Evolutionary conservation across 2,113 vertebrate species (phyloP), one percentile per base, ranked within the genome.

Genomic region (Beaufortia kweichowensis): DNA sequence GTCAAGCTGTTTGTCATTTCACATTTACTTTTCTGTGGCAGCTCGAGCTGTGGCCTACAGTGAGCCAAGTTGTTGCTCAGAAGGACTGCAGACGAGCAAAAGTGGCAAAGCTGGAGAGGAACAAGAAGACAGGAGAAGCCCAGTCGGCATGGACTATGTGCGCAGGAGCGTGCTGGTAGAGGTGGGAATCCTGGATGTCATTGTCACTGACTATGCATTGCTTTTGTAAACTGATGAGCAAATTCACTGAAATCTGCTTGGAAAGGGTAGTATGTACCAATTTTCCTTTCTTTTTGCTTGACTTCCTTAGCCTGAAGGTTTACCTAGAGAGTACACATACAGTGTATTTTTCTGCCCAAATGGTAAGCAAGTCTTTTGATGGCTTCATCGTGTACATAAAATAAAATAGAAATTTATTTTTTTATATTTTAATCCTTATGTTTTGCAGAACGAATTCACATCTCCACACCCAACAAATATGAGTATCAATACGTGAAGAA

Each of bases 291-390:
- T 3, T 85, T 41, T 2, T 19, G 85, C 82, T 73, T 81, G 83
- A 79, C 80, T 64, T 77, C 84, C 80, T 3, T 77, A 97, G 96
- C 93, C 96, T 76, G 95, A 97, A 82, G 96, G 96, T 79, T 89
- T 96, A 41, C 87, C 93, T 69, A 88, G 94, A 79, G 93, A 95
- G 61, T 97, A 97, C 71, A 96, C 96, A 15, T 97, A 96, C 87
- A 97, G 95, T 2, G 94, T 96, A 41, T 97, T 97, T 90, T 97
- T 98, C 90, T 97, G 96, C 76, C 96, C 96, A 21, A 96, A 95
- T 68, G 95, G 95, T 96, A 86, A 86, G 87, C 87, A 4, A 10
- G 24, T 67, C 31, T 23, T 21, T 7, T n/a, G 48, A 21, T 53
- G 19, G 19, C 19, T 7, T 8, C n/a, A 21, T 26, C 19, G 59